Conservation (phyloP, 2,113 vertebrate genomes). For the Gracilinanus agilis region DNA sequence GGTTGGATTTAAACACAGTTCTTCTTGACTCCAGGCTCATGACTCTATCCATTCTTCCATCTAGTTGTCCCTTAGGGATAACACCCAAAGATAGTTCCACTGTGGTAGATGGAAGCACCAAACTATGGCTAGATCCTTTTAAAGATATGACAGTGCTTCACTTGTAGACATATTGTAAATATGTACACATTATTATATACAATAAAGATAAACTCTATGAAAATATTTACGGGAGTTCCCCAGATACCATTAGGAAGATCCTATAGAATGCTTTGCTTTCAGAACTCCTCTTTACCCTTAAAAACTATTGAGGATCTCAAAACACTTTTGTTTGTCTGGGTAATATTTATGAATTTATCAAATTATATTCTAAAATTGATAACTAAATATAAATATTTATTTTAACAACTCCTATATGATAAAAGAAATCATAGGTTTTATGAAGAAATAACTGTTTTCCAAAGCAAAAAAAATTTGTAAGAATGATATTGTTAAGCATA, state of each 20-base stretch:
- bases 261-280: not conserved
- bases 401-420: not conserved
- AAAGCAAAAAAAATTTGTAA: not conserved
- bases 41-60: too few species aligned
- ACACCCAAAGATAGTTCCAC: not conserved
- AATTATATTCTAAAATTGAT: not conserved
- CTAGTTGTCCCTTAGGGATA: not conserved
- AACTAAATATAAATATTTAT: not conserved
- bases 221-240: not conserved
- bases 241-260: not conserved
- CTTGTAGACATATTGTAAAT: not conserved
- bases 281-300: not conserved
- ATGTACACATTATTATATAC: not conserved
- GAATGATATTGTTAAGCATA: not conserved
- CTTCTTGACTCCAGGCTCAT: too few species aligned
- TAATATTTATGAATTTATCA: not conserved
- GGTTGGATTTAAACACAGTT: too few species aligned
- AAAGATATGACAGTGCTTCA: not conserved
- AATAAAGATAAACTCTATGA: not conserved
- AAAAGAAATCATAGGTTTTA: not conserved
- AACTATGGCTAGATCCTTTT: not conserved
- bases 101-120: not conserved
- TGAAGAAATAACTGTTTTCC: not conserved
- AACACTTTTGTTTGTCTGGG: not conserved
- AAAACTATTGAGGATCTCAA: not conserved